phyloP scores from a whole-genome alignment of 2,113 vertebrate species.

The Herpetotheres cachinnans region DNA sequence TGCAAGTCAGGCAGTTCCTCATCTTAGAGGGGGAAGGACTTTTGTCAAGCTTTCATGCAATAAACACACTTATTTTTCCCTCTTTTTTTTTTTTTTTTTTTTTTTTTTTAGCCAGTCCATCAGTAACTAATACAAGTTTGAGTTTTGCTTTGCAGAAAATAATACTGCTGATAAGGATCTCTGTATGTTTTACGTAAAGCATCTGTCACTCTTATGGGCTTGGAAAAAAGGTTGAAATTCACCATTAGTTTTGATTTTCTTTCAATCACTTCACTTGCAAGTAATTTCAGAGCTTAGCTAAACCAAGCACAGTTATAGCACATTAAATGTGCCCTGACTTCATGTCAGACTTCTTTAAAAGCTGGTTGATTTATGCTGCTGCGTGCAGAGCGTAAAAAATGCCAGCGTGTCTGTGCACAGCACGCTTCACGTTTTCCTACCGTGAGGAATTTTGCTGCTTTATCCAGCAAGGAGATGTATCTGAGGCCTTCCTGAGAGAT shows the following conservation, averaged over 20 bases:
- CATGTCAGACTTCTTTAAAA: background rate
- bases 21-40: background rate
- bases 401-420: rapidly evolving
- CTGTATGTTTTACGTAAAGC: background rate
- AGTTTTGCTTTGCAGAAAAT: background rate
- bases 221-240: background rate
- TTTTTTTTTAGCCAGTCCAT: background rate
- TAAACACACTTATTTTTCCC: background rate
- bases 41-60: background rate
- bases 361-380: background rate
- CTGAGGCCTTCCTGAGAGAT: background rate
- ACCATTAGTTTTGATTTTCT: background rate
- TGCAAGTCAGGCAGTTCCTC: background rate
- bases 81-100: too few relatives aligned
- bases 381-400: background rate
- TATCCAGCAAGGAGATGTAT: background rate
- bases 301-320: background rate
- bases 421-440: rapidly evolving
- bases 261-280: background rate
- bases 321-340: background rate
- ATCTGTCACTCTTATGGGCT: background rate
- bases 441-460: background rate
- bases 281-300: background rate
- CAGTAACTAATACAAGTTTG: background rate
- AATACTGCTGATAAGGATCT: background rate